Conservation (phyloP, 2,113 vertebrate genomes). For the Callorhinus ursinus region DNA sequence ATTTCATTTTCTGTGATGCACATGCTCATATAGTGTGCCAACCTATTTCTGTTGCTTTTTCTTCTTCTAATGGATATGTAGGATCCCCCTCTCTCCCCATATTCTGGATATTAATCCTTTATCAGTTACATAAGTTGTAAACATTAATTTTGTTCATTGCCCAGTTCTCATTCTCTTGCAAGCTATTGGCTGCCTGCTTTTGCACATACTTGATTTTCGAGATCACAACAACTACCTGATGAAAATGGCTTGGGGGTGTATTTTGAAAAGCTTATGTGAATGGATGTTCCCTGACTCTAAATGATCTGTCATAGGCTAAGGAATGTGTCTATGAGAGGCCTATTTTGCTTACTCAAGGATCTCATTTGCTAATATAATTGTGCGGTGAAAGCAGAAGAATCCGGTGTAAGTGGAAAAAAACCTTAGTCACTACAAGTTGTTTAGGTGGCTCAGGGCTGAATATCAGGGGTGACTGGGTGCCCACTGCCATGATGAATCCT, state of each 20-base stretch:
- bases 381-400: conserved; percentile 63
- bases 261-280: conserved; percentile 31
- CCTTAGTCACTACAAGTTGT: conserved; percentile 61
- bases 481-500: neutral
- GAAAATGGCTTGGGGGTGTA: neutral
- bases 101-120: neutral
- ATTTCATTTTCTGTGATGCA: neutral
- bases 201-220: neutral
- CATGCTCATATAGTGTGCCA: neutral
- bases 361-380: conserved; percentile 58
- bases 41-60: neutral
- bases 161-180: neutral
- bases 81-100: neutral
- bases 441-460: conserved; percentile 25
- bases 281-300: neutral
- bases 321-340: conserved; percentile 7
- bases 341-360: conserved; percentile 65
- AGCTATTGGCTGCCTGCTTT: neutral
- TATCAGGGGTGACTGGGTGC: neutral
- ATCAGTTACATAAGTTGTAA: neutral
- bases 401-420: conserved; percentile 70
- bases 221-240: neutral
- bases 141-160: neutral
- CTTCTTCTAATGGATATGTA: neutral
- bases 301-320: neutral